phyloP scores from a whole-genome alignment of 2,888 invertebrate genomes.

The Leptogaster cylindrica region DNA sequence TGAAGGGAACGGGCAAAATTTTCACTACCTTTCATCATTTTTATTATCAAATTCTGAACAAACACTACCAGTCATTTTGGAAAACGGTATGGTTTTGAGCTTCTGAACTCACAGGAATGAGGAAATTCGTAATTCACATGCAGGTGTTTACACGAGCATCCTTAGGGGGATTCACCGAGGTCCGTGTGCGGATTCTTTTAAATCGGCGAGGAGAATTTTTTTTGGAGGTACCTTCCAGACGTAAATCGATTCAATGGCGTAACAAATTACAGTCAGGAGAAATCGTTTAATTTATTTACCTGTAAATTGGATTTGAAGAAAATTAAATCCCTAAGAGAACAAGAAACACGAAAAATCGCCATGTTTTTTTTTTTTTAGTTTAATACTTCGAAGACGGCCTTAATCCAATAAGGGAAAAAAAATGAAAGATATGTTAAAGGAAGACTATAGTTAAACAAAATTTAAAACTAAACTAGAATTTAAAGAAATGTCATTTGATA shows the following conservation, averaged over 20 bases:
- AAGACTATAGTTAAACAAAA: no score
- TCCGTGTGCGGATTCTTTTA: not conserved
- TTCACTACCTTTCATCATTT: constrained; percentile 35
- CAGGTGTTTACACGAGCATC: constrained; percentile 19
- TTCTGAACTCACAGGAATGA: constrained; percentile 24
- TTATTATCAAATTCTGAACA: constrained; percentile 32
- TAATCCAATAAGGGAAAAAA: no score
- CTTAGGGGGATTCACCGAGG: not conserved
- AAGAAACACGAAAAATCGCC: no score
- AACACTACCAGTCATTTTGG: constrained; percentile 19
- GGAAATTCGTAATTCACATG: constrained; percentile 20
- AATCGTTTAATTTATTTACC: constrained; percentile 34
- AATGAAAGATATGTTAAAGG: no score
- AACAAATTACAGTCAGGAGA: constrained; percentile 7
- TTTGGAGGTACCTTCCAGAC: constrained; percentile 6
- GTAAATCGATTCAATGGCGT: no score
- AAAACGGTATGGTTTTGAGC: not conserved
- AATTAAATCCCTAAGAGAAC: no score
- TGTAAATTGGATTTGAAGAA: constrained; percentile 34
- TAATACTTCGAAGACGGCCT: no score
- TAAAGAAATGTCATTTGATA: no score
- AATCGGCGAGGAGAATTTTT: not conserved
- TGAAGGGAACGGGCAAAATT: not conserved
- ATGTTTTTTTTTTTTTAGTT: no score
- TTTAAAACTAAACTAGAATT: no score